These are phyloP conservation scores for Dicyrtomina minuta DNA, from an alignment of 2,888 invertebrate genomes.

Conservation along the genomic window DNA sequence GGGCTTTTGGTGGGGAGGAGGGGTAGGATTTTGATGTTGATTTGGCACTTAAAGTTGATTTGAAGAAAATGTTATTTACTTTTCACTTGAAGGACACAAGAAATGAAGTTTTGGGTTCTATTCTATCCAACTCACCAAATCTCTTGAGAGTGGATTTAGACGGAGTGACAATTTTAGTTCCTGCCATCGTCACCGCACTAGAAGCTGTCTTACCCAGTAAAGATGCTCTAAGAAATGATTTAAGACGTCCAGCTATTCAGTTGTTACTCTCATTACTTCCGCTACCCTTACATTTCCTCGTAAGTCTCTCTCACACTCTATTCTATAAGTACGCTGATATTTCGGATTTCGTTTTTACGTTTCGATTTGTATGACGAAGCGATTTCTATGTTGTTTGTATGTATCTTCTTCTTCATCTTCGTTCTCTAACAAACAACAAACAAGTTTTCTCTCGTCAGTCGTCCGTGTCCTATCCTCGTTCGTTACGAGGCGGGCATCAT, in stretches of 20 bases:
- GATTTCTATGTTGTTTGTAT: constrained; percentile 2
- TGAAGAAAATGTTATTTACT: constrained; percentile 9
- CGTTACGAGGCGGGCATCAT: too few relatives aligned
- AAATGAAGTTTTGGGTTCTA: constrained; percentile 76
- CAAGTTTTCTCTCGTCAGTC: too few relatives aligned
- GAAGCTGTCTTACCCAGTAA: constrained; percentile 88
- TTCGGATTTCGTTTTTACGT: too few relatives aligned
- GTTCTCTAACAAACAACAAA: too few relatives aligned
- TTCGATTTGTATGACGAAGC: not conserved
- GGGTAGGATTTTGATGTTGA: too few relatives aligned
- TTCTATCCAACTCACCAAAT: constrained; percentile 81
- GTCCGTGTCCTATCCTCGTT: too few relatives aligned
- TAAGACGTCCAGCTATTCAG: constrained; percentile 89
- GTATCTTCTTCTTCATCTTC: too few relatives aligned
- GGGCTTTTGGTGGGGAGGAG: too few relatives aligned
- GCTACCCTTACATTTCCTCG: constrained; percentile 87
- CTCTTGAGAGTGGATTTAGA: constrained; percentile 88
- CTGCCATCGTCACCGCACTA: constrained; percentile 83
- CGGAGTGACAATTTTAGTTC: constrained; percentile 87
- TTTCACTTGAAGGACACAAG: constrained; percentile 51
- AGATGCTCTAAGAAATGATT: constrained; percentile 73
- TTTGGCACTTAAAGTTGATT: constrained; percentile 3
- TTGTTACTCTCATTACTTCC: constrained; percentile 86
- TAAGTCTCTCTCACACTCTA: constrained; percentile 50
- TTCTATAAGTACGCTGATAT: not conserved